phyloP scores from a whole-genome alignment of 2,797 vertebrate genomes.

The Passerculus sandwichensis region DNA sequence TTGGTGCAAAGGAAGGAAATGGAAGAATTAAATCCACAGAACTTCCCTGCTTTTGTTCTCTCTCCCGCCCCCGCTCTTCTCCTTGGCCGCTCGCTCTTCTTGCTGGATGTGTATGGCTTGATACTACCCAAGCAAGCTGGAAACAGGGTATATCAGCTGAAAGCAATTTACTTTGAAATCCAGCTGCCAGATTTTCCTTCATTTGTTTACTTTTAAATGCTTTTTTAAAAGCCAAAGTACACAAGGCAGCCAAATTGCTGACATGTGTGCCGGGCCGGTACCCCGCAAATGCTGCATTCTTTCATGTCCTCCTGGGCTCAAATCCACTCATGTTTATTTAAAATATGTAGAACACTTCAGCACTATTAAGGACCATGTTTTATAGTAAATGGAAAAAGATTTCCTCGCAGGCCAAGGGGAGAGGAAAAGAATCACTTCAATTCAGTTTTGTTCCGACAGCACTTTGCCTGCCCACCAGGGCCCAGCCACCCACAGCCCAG shows the following conservation, averaged over 20 bases:
- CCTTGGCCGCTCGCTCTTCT: slow-evolving; percentile 83
- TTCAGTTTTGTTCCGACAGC: slow-evolving; percentile 86
- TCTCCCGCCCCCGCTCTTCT: slow-evolving; percentile 76
- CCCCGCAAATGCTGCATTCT: slow-evolving; percentile 88
- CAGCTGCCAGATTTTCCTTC: slow-evolving; percentile 94
- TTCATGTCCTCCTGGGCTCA: slow-evolving; percentile 91
- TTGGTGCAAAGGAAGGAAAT: slow-evolving; percentile 69
- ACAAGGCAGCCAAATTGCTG: slow-evolving; percentile 97
- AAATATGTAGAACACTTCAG: slow-evolving; percentile 94
- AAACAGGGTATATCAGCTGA: slow-evolving; percentile 91
- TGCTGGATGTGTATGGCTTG: slow-evolving; percentile 86
- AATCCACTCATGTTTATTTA: slow-evolving; percentile 94
- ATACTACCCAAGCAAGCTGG: slow-evolving; percentile 91
- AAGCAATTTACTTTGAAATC: slow-evolving; percentile 91
- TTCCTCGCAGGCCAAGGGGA: slow-evolving; percentile 81
- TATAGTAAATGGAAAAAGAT: slow-evolving; percentile 91
- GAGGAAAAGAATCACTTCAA: slow-evolving; percentile 79
- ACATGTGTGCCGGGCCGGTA: slow-evolving; percentile 91
- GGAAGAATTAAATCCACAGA: slow-evolving; percentile 56
- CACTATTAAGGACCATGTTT: slow-evolving; percentile 93
- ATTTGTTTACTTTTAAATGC: slow-evolving; percentile 96
- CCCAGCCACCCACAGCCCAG: slow-evolving; percentile 25
- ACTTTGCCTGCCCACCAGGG: slow-evolving; percentile 62
- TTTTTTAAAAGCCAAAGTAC: slow-evolving; percentile 94
- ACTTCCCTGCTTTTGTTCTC: slow-evolving; percentile 77